Conservation (phyloP, 1,140 invertebrate species). For the Saxidomus purpurata region DNA sequence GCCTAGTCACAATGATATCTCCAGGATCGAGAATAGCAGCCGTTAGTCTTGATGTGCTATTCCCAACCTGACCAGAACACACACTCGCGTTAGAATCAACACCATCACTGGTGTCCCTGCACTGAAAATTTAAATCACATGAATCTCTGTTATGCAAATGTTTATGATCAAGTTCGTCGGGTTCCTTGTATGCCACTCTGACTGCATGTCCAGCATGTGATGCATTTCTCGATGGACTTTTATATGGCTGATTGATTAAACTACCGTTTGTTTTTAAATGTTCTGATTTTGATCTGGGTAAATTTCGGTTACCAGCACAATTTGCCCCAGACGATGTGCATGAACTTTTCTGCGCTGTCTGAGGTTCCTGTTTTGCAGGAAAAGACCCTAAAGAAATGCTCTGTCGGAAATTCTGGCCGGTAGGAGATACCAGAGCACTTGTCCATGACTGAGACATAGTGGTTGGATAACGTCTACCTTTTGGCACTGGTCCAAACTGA, state of each 20-base stretch:
- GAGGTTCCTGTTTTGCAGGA: constrained; percentile 10
- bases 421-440: constrained; percentile 18
- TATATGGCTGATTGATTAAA: constrained; percentile 59
- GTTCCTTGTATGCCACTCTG: constrained; percentile 54
- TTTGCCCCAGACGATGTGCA: not conserved
- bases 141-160: constrained; percentile 1
- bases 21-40: constrained; percentile 36
- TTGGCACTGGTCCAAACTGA: constrained; percentile 55
- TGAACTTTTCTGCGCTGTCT: not conserved
- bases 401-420: constrained; percentile 44
- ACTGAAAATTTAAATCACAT: not conserved
- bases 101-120: not conserved
- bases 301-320: not conserved
- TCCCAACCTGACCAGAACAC: not conserved
- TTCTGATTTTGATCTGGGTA: constrained; percentile 59
- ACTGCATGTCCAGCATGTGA: constrained; percentile 19
- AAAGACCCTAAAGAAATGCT: constrained; percentile 56
- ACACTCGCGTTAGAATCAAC: constrained; percentile 16
- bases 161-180: not conserved
- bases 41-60: constrained; percentile 1
- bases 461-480: constrained; percentile 48
- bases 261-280: constrained; percentile 66
- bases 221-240: constrained; percentile 7
- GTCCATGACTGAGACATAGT: constrained; percentile 65
- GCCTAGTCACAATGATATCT: constrained; percentile 45